These are phyloP conservation scores for Drosophila ananassae DNA, from an alignment of 1,140 invertebrate genomes.

Conservation along the genomic window DNA sequence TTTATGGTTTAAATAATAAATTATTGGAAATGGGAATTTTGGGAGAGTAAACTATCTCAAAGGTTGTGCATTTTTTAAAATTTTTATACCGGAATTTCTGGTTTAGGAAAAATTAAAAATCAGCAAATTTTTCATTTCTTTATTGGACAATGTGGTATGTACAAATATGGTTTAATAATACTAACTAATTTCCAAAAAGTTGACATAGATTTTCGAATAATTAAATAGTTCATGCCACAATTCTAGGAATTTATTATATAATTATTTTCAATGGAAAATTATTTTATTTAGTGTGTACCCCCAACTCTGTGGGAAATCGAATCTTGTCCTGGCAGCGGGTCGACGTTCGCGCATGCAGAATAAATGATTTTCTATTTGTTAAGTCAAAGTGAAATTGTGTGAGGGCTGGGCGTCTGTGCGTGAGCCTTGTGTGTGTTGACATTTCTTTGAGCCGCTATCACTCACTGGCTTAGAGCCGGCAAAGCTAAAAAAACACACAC, in stretches of 20 bases:
- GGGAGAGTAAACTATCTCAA: too few species aligned
- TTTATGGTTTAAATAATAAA: too few species aligned
- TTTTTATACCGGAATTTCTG: too few species aligned
- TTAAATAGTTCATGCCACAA: too few species aligned
- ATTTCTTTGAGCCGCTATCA: slow-evolving; percentile 79
- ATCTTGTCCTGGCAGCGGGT: slow-evolving; percentile 51
- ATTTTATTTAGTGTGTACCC: slow-evolving; percentile 12
- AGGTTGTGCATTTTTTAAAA: too few species aligned
- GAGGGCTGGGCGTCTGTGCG: slow-evolving; percentile 40
- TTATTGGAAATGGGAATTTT: too few species aligned
- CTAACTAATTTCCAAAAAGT: too few species aligned
- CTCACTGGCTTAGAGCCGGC: slow-evolving; percentile 53
- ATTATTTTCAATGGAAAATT: background rate
- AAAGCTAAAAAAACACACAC: background rate
- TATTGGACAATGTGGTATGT: too few species aligned
- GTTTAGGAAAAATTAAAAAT: too few species aligned
- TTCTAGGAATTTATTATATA: background rate
- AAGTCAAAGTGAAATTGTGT: slow-evolving; percentile 78
- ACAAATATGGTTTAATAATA: too few species aligned
- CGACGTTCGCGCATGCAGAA: slow-evolving; percentile 67
- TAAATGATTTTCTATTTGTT: slow-evolving; percentile 82
- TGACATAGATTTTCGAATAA: too few species aligned
- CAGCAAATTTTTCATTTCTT: too few species aligned
- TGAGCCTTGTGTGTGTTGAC: slow-evolving; percentile 71
- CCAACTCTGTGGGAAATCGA: slow-evolving; percentile 51